Evolutionary conservation across 1,140 invertebrate species (phyloP).

Genomic region (Drosophila repletoides): DNA sequence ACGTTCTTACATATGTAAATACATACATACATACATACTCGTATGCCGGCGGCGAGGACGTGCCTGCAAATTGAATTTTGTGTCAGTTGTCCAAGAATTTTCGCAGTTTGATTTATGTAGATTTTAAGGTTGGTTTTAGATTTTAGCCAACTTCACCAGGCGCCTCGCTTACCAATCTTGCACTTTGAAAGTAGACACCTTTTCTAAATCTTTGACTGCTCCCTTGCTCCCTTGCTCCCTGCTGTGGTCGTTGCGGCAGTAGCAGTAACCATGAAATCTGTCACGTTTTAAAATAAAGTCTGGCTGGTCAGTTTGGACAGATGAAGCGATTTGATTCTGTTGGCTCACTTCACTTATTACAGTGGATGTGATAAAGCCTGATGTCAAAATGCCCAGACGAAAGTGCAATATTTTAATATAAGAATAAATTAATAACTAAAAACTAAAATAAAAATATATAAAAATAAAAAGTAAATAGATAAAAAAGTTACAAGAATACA

Average conservation of each 20-base stretch:
- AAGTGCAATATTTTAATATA: no score
- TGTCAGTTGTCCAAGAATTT: slow-evolving; percentile 15
- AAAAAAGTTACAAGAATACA: no score
- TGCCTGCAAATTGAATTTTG: slow-evolving; percentile 37
- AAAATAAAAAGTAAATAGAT: no score
- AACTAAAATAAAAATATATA: no score
- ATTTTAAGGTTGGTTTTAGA: slow-evolving; percentile 38
- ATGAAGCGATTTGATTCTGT: slow-evolving; percentile 4
- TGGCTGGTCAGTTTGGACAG: not conserved
- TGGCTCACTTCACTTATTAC: not conserved
- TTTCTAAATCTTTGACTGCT: slow-evolving; percentile 9
- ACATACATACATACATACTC: no score
- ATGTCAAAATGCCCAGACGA: no score
- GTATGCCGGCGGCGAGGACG: not conserved
- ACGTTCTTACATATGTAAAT: no score
- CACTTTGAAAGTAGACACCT: slow-evolving; percentile 15
- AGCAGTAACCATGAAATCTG: slow-evolving; percentile 37
- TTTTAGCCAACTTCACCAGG: not conserved
- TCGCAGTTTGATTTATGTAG: slow-evolving; percentile 33
- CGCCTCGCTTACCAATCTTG: slow-evolving; percentile 13
- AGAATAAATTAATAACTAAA: no score
- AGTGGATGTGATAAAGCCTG: no score
- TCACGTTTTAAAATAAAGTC: slow-evolving; percentile 40
- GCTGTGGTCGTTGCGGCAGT: slow-evolving; percentile 20
- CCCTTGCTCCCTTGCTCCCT: slow-evolving; percentile 1